Percentiles rank a stretch among this genome's conserved stretches.
phyloP scores from a whole-genome alignment of 2,113 vertebrate species.

The Orycteropus afer region DNA sequence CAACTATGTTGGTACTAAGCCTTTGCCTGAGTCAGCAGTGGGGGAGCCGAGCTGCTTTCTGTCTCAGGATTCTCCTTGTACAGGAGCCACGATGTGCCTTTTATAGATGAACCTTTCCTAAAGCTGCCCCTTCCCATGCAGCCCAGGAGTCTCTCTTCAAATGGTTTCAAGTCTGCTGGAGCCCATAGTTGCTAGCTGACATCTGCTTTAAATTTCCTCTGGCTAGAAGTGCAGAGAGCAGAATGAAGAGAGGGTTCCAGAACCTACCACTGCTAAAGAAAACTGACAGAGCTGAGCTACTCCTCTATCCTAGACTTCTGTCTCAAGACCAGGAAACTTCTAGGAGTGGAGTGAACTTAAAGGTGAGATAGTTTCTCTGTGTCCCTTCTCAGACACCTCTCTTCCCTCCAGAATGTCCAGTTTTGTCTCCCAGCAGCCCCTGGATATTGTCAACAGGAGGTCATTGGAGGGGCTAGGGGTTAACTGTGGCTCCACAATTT shows the following conservation, averaged over 20 bases:
- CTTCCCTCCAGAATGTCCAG: background rate
- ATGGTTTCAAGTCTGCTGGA: background rate
- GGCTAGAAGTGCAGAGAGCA: background rate
- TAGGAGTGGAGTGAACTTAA: background rate
- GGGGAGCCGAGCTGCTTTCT: background rate
- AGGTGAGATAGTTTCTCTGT: background rate
- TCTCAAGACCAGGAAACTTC: too few relatives aligned
- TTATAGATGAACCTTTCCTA: too few relatives aligned
- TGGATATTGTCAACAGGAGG: background rate
- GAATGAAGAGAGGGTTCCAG: background rate
- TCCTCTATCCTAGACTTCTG: background rate
- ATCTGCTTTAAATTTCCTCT: background rate
- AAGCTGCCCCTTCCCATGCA: background rate
- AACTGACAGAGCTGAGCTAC: background rate
- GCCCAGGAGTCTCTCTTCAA: background rate
- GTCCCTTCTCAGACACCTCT: background rate
- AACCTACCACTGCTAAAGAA: background rate
- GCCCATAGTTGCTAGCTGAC: background rate
- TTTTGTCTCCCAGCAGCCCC: background rate
- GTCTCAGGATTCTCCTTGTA: background rate
- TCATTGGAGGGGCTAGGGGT: background rate
- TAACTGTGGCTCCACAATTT: background rate
- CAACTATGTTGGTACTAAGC: background rate
- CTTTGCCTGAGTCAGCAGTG: constrained; percentile 80
- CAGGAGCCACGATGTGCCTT: background rate